These are phyloP conservation scores for Lissocephala sabroskyi DNA, from an alignment of 2,888 invertebrate species.

Conservation along the genomic window DNA sequence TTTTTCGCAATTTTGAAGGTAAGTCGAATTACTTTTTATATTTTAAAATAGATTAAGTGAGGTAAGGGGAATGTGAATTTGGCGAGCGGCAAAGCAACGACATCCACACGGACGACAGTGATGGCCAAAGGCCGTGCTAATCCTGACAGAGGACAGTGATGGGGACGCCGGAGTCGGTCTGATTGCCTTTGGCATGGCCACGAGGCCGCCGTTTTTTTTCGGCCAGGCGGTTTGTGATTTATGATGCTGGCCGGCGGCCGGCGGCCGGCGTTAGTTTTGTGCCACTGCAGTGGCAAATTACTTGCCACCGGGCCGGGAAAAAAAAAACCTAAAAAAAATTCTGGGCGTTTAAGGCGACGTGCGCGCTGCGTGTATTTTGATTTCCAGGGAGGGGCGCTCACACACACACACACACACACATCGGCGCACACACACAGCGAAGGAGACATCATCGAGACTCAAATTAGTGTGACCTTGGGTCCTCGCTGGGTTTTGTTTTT, in stretches of 20 bases:
- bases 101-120: too few species aligned
- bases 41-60: too few species aligned
- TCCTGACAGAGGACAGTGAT: not conserved
- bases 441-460: too few species aligned
- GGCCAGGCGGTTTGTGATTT: conserved; percentile 45
- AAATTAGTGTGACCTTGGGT: conserved; percentile 5
- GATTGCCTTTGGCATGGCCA: too few species aligned
- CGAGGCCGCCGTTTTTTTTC: too few species aligned
- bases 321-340: not conserved
- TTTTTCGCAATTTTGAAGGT: too few species aligned
- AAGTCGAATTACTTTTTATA: too few species aligned
- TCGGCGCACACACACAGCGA: too few species aligned
- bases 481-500: not conserved
- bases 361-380: too few species aligned
- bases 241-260: conserved; percentile 39
- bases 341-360: not conserved
- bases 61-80: too few species aligned
- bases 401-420: not conserved
- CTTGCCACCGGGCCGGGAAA: conserved; percentile 35
- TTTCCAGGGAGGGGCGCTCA: not conserved
- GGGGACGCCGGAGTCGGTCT: not conserved
- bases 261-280: conserved; percentile 26
- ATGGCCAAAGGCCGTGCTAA: too few species aligned
- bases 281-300: conserved; percentile 36
- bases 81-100: too few species aligned